Conservation (phyloP, 2,113 vertebrate species). For the Chloropsis hardwickii region DNA sequence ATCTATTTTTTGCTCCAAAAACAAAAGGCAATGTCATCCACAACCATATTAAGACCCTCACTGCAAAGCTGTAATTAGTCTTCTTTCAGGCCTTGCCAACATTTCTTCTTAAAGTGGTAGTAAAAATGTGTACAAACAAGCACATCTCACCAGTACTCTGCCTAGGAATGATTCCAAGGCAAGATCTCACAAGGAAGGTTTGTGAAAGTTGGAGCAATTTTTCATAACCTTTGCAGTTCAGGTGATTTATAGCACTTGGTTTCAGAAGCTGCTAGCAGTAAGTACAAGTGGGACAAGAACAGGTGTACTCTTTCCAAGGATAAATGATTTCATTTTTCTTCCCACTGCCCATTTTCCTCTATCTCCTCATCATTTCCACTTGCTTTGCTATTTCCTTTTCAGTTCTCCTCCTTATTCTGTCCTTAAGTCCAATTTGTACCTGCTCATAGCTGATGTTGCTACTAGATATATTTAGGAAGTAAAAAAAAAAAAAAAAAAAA, state of each 20-base stretch:
- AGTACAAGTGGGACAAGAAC: not conserved
- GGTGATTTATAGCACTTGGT: not conserved
- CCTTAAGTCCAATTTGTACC: not conserved
- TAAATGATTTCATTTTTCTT: conserved; percentile 30
- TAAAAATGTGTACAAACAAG: conserved; percentile 22
- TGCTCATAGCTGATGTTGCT: not conserved
- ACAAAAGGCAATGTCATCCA: conserved; percentile 56
- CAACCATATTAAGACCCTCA: conserved; percentile 31
- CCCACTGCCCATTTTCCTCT: not conserved
- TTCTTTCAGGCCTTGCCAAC: conserved; percentile 36
- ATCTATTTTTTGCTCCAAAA: conserved; percentile 50
- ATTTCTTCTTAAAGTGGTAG: conserved; percentile 15
- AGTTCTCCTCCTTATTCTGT: not conserved
- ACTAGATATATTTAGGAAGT: not conserved
- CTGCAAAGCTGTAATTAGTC: conserved; percentile 52
- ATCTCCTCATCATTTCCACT: not conserved
- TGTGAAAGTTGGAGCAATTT: not conserved
- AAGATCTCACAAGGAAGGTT: not conserved
- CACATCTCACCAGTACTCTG: not conserved
- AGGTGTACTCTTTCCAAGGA: not conserved
- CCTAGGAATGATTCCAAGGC: not conserved
- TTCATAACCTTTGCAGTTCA: not conserved
- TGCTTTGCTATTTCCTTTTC: not conserved
- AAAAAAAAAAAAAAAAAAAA: not conserved
- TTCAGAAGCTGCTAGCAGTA: not conserved